phyloP scores from a whole-genome alignment of 2,113 vertebrate species.

The Sapayoa aenigma region DNA sequence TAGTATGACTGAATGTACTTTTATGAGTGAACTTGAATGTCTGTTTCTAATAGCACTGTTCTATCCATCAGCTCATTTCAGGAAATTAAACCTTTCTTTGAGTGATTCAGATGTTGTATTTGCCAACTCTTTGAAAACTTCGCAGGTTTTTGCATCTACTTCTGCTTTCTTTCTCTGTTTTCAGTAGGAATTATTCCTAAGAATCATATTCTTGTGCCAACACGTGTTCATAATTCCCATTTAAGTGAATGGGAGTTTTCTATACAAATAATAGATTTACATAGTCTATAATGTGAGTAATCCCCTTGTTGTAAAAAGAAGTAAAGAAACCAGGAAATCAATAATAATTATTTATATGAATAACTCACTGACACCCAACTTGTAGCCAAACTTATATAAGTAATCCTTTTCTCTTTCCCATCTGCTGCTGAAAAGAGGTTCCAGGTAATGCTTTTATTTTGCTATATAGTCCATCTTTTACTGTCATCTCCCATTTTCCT shows the following conservation, averaged over 20 bases:
- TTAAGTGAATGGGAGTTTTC: neutral
- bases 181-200: neutral
- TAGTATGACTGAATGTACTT: neutral
- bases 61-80: neutral
- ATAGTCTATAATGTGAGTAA: neutral
- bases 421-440: conserved; percentile 92
- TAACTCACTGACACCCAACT: conserved; percentile 7
- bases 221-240: neutral
- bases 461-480: conserved; percentile 19
- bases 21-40: neutral
- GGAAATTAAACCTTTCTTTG: neutral
- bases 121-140: neutral
- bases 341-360: neutral
- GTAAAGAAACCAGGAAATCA: neutral
- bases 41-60: neutral
- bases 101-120: neutral
- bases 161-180: neutral
- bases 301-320: neutral
- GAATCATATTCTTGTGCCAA: neutral
- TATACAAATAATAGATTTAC: neutral
- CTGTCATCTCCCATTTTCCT: conserved; percentile 23
- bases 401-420: conserved; percentile 74
- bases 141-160: neutral
- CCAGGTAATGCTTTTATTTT: conserved; percentile 86
- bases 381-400: conserved; percentile 48